Evolutionary conservation across 64 coral and sea anemone genomes (phyloP), one percentile per base, ranked within the genome.

Genomic region (Exaiptasia diaphana): DNA sequence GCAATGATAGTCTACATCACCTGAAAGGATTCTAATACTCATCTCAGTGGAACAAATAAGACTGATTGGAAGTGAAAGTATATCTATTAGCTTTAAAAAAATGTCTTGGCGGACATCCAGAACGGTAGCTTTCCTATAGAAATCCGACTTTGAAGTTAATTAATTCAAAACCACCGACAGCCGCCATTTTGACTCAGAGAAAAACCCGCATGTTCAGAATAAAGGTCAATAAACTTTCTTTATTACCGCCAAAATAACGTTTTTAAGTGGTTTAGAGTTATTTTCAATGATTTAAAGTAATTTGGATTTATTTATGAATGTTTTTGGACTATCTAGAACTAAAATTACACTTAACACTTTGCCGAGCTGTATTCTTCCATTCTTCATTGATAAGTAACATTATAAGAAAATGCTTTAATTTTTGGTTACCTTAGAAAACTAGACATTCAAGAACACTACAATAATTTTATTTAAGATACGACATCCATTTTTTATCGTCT

Each of bases 71-170:
- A n/a, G n/a, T n/a, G n/a, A n/a, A n/a, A 86, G 5, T 0, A 75
- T 36, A 75, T 61, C 15, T 75, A 62, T 46, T 62, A 1, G 58
- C 52, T 69, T 85, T 85, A 61, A 18, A 42, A 28, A 85, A 86
- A 86, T 75, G 38, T 76, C 52, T 64, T 50, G 55, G 41, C 81
- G 48, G 81, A 84, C 81, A 84, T 73, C 41, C 49, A 73, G 81
- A 84, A 38, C 31, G 67, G 32, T 84, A 84, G 49, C 81, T 84
- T 84, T 84, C 81, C n/a, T 31, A 33, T 35, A 59, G 41, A 86
- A 86, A 86, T 75, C 64, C 37, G 31, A 75, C 22, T 76, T 76
- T 86, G 36, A 74, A 76, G 71, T 58, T 31, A 74, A 2, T 18
- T 22, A 6, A 21, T 38, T 86, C 15, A 86, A 86, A 13, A 9